A percentile compares a stretch with the other conserved stretches of the same genome.
phyloP scores from a whole-genome alignment of 2,797 vertebrate genomes.

The Neostethus bicornis region DNA sequence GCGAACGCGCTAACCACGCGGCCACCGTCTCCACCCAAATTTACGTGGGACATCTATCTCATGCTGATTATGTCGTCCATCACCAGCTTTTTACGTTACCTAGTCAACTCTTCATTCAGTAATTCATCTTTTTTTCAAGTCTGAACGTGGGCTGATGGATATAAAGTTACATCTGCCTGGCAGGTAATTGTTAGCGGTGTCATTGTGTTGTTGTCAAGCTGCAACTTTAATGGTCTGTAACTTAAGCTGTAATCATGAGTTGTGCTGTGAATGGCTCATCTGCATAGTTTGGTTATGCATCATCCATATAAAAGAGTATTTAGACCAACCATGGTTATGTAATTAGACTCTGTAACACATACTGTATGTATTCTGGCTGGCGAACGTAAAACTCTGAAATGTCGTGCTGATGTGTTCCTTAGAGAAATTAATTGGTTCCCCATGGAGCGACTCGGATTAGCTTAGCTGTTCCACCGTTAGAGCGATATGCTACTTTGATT shows the following conservation, averaged over 20 bases:
- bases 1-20: too few relatives aligned
- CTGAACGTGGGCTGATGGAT: conserved; percentile 1
- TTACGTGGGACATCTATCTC: neutral
- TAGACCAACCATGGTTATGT: neutral
- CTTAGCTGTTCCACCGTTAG: conserved; percentile 12
- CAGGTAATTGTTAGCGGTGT: conserved; percentile 23
- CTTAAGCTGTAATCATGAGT: conserved; percentile 25
- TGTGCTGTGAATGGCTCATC: neutral
- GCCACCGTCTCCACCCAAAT: too few relatives aligned
- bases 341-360: neutral
- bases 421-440: conserved; percentile 33
- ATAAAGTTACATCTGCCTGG: conserved; percentile 27
- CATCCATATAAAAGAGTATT: neutral
- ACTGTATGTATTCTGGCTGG: neutral
- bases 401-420: conserved; percentile 13
- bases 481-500: conserved; percentile 39
- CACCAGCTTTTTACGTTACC: neutral
- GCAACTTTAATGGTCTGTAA: conserved; percentile 27
- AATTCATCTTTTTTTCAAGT: neutral
- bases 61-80: neutral
- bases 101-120: neutral
- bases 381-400: conserved; percentile 3
- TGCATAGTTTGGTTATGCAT: neutral
- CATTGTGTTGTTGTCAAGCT: conserved; percentile 21
- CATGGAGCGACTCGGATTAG: conserved; percentile 13